Evolutionary conservation across 2,888 invertebrate genomes (phyloP).

Genomic region (Scotopteryx bipunctaria): DNA sequence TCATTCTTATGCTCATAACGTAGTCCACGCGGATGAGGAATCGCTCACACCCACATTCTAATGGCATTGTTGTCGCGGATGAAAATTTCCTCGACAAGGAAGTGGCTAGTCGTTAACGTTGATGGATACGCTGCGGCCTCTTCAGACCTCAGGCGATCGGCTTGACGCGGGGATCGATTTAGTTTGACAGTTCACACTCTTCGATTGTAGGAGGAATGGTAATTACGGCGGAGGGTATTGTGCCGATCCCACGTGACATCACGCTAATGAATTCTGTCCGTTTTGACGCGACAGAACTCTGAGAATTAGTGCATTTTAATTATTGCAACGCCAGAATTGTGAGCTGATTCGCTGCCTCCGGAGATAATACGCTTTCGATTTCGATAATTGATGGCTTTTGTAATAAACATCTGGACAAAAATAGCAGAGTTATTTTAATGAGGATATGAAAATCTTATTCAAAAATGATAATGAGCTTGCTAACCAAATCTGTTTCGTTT

Average conservation of each 20-base stretch:
- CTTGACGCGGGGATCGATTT: slow-evolving; percentile 74
- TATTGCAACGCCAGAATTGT: slow-evolving; percentile 45
- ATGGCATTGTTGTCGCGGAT: slow-evolving; percentile 49
- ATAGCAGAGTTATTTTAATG: slow-evolving; percentile 27
- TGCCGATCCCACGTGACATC: slow-evolving; percentile 61
- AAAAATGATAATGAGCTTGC: slow-evolving; percentile 14
- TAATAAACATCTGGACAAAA: slow-evolving; percentile 39
- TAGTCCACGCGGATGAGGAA: slow-evolving; percentile 47
- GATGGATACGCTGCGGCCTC: slow-evolving; percentile 57
- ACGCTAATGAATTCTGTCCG: slow-evolving; percentile 75
- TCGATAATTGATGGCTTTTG: slow-evolving; percentile 52
- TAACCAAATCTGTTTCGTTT: slow-evolving; percentile 13
- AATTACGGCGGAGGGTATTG: slow-evolving; percentile 64
- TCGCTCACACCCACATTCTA: slow-evolving; percentile 46
- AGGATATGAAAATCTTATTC: slow-evolving; percentile 32
- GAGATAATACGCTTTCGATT: slow-evolving; percentile 51
- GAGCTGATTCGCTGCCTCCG: slow-evolving; percentile 44
- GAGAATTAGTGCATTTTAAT: slow-evolving; percentile 65
- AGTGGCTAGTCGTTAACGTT: slow-evolving; percentile 59
- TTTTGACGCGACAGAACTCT: slow-evolving; percentile 62
- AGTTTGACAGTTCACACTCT: slow-evolving; percentile 69
- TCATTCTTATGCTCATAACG: slow-evolving; percentile 41
- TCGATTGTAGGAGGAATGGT: slow-evolving; percentile 64
- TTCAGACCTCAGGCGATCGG: slow-evolving; percentile 54
- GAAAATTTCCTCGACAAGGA: slow-evolving; percentile 54